Evolutionary conservation across 2,888 invertebrate species (phyloP).

Genomic region (Aphodius sticticus): DNA sequence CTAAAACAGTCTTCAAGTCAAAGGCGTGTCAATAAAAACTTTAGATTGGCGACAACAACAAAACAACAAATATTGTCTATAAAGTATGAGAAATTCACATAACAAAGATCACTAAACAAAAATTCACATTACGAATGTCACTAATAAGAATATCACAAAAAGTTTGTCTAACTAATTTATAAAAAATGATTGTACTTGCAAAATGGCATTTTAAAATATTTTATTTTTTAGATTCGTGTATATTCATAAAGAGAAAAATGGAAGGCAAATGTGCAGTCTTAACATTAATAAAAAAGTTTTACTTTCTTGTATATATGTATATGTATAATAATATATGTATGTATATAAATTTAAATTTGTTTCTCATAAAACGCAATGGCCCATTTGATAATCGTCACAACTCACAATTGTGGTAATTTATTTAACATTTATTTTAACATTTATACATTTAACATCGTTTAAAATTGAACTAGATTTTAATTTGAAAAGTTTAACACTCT

Average conservation of each 20-base stretch:
- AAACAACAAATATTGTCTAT: neutral
- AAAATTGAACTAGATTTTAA: slow-evolving; percentile 7
- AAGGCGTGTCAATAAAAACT: neutral
- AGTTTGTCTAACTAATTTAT: slow-evolving; percentile 31
- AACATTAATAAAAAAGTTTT: slow-evolving; percentile 40
- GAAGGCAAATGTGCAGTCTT: slow-evolving; percentile 59
- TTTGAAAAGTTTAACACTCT: neutral
- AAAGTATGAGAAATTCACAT: neutral
- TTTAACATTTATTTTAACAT: slow-evolving; percentile 12
- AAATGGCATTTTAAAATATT: slow-evolving; percentile 37
- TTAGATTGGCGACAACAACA: neutral
- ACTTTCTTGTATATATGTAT: slow-evolving; percentile 6
- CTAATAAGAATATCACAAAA: slow-evolving; percentile 26
- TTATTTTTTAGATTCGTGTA: slow-evolving; percentile 39
- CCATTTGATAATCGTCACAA: slow-evolving; percentile 12
- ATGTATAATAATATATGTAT: neutral
- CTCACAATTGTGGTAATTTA: slow-evolving; percentile 15
- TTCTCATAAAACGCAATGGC: slow-evolving; percentile 27
- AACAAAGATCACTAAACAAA: slow-evolving; percentile 27
- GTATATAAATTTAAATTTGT: neutral
- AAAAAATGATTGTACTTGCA: slow-evolving; percentile 44
- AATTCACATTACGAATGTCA: slow-evolving; percentile 25
- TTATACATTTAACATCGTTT: slow-evolving; percentile 22
- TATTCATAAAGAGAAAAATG: slow-evolving; percentile 51
- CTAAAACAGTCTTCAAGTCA: neutral